Evolutionary conservation across 2,113 vertebrate genomes (phyloP), one percentile per base, ranked within the genome.

Genomic region (Notarius quadriscutis): DNA sequence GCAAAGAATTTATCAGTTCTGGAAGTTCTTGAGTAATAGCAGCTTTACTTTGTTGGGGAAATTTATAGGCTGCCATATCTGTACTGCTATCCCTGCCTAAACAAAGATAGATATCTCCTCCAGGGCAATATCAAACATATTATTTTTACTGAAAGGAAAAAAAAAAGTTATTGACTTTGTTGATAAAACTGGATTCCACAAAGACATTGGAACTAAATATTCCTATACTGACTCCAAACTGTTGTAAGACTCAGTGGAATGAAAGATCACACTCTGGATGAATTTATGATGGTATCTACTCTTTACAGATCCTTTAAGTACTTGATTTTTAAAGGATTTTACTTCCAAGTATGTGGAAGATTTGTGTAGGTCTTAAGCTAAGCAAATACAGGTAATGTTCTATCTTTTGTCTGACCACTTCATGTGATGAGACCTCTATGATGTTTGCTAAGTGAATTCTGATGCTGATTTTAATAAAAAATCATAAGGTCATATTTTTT

Each of bases 61-160:
- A 82, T 71, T 77, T 84, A 85, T 82, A 86, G 51, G 69, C 57
- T 71, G 63, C 53, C 63, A 57, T 65, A 74, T 18, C 78, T 83
- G 0, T 67, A 81, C 50, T 62, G 55, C 41, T 82, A 65, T 85
- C 18, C 51, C 58, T 51, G 51, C 50, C 27, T 65, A 85, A 86
- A 85, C 78, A 88, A 74, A 72, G 78, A 85, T 65, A 53, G 84
- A 85, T 81, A 81, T 88, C 57, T 82, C 84, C 69, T 53, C 27
- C 41, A 62, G 53, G n/a, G 78, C 65, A 85, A 88, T 48, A 85
- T 81, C 84, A 82, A 75, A 62, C 57, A 67, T 67, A 57, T 34
- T 69, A 30, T 62, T 74, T 83, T 75, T 71, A 53, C 14, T 51
- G 4, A 63, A 82, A 74, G 41, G 27, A 15, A 41, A 84, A 83